phyloP scores from a whole-genome alignment of 2,113 vertebrate species.

The Oreochromis aureus region DNA sequence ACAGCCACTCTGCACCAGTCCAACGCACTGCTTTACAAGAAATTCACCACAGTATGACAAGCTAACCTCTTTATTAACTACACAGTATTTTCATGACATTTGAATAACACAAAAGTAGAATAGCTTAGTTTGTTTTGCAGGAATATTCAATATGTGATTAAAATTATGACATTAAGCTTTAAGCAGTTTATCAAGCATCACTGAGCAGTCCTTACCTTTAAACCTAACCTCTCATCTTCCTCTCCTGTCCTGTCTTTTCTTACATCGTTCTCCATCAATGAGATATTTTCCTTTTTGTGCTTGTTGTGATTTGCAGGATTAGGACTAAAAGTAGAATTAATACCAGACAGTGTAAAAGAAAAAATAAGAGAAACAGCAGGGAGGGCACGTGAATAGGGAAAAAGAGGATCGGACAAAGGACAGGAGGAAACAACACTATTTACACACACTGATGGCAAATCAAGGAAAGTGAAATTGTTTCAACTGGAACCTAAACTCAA shows the following conservation, averaged over 20 bases:
- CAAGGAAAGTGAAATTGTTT: not conserved
- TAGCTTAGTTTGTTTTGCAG: not conserved
- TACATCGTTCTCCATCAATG: not conserved
- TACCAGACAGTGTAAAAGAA: not conserved
- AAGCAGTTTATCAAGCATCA: not conserved
- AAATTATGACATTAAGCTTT: not conserved
- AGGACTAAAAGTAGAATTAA: not conserved
- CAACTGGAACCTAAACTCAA: not conserved
- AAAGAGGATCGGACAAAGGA: not conserved
- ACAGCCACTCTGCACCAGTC: not conserved
- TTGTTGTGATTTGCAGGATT: rapidly evolving
- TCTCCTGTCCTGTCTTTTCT: not conserved
- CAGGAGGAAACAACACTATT: not conserved
- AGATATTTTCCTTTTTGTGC: not conserved
- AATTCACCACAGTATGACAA: not conserved
- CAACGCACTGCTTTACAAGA: rapidly evolving
- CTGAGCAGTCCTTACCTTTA: not conserved
- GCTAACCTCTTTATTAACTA: not conserved
- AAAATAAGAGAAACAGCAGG: not conserved
- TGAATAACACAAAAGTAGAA: not conserved
- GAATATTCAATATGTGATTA: not conserved
- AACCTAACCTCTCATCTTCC: not conserved
- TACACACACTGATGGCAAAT: not conserved
- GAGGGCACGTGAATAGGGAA: too few species aligned
- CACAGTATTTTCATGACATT: rapidly evolving